A percentile compares a stretch with the other conserved stretches of the same genome.
Conservation (phyloP, 2,797 vertebrate species). For the Mallotus villosus region DNA sequence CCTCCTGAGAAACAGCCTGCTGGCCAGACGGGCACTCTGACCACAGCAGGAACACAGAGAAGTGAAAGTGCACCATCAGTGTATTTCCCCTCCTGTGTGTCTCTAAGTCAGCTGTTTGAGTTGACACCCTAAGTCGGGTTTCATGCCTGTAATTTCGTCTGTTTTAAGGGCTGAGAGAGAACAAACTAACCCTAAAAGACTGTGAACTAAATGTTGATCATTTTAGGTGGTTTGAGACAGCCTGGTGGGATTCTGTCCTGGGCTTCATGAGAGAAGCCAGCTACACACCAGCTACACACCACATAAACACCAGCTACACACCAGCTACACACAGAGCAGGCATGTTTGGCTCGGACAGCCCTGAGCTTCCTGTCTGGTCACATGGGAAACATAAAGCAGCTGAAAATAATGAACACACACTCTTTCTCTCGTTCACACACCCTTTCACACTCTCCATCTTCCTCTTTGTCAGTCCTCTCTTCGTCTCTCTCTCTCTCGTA, state of each 20-base stretch:
- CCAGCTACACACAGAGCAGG: not conserved
- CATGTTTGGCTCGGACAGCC: slow-evolving; percentile 26
- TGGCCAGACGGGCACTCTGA: slow-evolving; percentile 39
- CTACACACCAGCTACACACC: not conserved
- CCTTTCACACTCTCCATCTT: slow-evolving; percentile 2
- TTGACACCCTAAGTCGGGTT: not conserved
- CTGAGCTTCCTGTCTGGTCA: slow-evolving; percentile 59
- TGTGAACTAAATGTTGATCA: too few relatives aligned
- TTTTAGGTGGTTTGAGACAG: too few relatives aligned
- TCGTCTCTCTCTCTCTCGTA: not conserved
- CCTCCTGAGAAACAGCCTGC: slow-evolving; percentile 44
- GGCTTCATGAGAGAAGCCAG: not conserved
- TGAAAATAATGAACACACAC: slow-evolving; percentile 18
- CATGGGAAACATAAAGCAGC: slow-evolving; percentile 49
- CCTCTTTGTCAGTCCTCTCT: not conserved
- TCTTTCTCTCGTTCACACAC: not conserved
- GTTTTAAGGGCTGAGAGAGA: too few relatives aligned
- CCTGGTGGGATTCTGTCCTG: too few relatives aligned
- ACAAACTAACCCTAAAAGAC: too few relatives aligned
- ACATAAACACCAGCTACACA: too few relatives aligned
- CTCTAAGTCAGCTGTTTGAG: not conserved
- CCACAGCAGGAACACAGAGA: slow-evolving; percentile 48
- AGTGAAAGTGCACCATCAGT: slow-evolving; percentile 57
- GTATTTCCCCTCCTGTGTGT: slow-evolving; percentile 7
- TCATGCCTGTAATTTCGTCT: too few relatives aligned